Percentiles rank a stretch among this genome's conserved stretches.
Evolutionary conservation across 2,113 vertebrate species (phyloP).

Genomic region (Ascaphus truei): DNA sequence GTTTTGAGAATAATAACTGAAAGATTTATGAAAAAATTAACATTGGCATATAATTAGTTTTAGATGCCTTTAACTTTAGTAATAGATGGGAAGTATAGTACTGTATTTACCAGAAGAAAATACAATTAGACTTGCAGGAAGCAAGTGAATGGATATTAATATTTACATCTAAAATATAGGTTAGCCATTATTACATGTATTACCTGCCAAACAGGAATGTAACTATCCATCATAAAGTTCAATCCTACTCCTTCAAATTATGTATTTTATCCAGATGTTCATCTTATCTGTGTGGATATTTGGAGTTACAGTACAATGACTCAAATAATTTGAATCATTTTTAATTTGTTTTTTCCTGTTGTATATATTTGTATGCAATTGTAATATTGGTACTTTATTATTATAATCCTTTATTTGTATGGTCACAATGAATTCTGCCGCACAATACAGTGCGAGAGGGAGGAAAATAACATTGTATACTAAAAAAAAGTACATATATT

Average conservation of each 20-base stretch:
- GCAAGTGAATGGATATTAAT: slow-evolving; percentile 18
- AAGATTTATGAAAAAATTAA: slow-evolving; percentile 16
- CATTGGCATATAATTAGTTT: slow-evolving; percentile 9
- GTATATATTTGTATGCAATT: no score
- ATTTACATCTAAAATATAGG: slow-evolving; percentile 4
- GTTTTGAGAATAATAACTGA: slow-evolving; percentile 13
- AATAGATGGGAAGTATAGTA: background rate
- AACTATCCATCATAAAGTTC: background rate
- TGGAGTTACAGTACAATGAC: no score
- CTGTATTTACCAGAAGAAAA: slow-evolving; percentile 2
- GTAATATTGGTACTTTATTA: no score
- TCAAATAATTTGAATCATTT: background rate
- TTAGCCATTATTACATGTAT: background rate
- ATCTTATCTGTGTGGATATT: no score
- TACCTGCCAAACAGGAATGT: slow-evolving; percentile 13
- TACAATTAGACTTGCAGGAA: slow-evolving; percentile 16
- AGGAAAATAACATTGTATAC: no score
- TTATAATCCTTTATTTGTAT: no score
- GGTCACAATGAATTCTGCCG: no score
- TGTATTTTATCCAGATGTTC: background rate
- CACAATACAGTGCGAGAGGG: no score
- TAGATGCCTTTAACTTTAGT: slow-evolving; percentile 3
- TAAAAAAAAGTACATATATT: no score
- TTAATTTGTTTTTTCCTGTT: no score
- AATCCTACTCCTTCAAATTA: background rate